Percentiles rank a stretch among this genome's conserved stretches.
Evolutionary conservation across 2,888 invertebrate species (phyloP).

Genomic region (Andrena haemorrhoa): DNA sequence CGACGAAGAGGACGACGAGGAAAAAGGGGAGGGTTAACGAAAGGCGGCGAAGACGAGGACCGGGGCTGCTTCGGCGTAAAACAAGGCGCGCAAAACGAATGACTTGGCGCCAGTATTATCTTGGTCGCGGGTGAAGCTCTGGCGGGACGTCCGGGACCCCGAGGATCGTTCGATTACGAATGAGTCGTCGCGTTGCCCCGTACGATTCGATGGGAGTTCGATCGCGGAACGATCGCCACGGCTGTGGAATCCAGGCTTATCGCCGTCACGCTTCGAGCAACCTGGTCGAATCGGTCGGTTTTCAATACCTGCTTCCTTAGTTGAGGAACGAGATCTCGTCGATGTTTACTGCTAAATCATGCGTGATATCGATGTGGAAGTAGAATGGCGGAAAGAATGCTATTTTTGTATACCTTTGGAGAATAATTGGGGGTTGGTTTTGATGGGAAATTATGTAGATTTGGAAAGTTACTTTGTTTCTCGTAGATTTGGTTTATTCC

Average conservation of each 20-base stretch:
- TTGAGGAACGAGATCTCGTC: too few relatives aligned
- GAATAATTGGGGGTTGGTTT: too few relatives aligned
- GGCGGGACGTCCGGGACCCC: conserved; percentile 49
- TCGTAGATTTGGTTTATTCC: too few relatives aligned
- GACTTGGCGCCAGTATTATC: conserved; percentile 74
- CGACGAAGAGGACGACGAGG: conserved; percentile 28
- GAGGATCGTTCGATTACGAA: conserved; percentile 36
- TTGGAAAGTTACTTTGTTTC: too few relatives aligned
- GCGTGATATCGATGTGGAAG: too few relatives aligned
- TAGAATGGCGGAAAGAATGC: too few relatives aligned
- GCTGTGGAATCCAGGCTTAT: not conserved
- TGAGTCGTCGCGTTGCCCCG: conserved; percentile 1
- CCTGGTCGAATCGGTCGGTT: not conserved
- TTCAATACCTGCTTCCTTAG: not conserved
- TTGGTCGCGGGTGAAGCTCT: conserved; percentile 68
- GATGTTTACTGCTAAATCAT: too few relatives aligned
- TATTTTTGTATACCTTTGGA: too few relatives aligned
- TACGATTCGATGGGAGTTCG: not conserved
- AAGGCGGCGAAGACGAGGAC: conserved; percentile 38
- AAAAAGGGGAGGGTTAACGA: conserved; percentile 34
- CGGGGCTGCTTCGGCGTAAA: conserved; percentile 40
- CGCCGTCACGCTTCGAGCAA: not conserved
- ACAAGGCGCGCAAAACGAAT: conserved; percentile 42
- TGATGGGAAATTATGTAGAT: too few relatives aligned
- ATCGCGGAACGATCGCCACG: not conserved